Conservation (phyloP, 2,888 invertebrate species). For the Drosophila nr. perissopoda region DNA sequence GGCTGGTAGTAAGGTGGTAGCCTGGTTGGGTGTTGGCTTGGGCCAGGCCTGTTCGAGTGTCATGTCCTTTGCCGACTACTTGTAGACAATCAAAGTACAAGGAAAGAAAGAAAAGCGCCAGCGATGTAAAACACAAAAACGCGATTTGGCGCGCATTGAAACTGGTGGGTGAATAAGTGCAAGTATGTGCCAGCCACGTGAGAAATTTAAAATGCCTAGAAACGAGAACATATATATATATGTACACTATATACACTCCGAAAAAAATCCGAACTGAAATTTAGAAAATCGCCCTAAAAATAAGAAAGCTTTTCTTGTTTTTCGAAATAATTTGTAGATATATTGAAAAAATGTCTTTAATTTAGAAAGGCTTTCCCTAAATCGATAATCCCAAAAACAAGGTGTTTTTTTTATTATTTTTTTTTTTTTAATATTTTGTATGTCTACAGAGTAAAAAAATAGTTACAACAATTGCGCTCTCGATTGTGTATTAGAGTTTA, state of each 20-base stretch:
- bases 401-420: not conserved
- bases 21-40: slow-evolving; percentile 23
- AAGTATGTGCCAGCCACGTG: slow-evolving; percentile 8
- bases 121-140: slow-evolving; percentile 69
- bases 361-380: not conserved
- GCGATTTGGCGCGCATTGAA: slow-evolving; percentile 77
- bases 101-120: slow-evolving; percentile 52
- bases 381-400: not conserved
- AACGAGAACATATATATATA: not conserved
- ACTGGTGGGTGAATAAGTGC: slow-evolving; percentile 11
- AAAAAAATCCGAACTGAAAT: not conserved
- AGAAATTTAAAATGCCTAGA: not conserved
- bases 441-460: not conserved
- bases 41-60: slow-evolving; percentile 56
- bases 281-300: not conserved
- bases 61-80: slow-evolving; percentile 76
- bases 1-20: not conserved
- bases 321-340: not conserved
- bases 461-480: no score
- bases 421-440: not conserved
- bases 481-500: not conserved
- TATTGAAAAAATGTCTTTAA: not conserved
- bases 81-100: slow-evolving; percentile 59
- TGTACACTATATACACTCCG: not conserved
- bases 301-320: not conserved